A percentile compares a stretch with the other conserved stretches of the same genome.
phyloP scores from a whole-genome alignment of 2,888 invertebrate genomes.

The Lobophora halterata region DNA sequence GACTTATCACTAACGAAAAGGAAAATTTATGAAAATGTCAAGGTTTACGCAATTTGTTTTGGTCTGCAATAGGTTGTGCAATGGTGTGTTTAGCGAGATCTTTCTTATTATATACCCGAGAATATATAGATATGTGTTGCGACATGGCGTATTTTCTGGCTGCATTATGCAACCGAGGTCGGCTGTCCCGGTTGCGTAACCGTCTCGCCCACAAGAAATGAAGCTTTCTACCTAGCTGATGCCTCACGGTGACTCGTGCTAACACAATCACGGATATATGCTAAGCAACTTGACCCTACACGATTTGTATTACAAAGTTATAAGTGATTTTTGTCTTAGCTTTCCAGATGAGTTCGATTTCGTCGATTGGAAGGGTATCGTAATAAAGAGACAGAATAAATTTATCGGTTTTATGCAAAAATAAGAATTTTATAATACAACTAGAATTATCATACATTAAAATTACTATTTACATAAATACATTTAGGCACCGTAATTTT shows the following conservation, averaged over 20 bases:
- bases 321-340: too few relatives aligned
- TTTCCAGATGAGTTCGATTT: neutral
- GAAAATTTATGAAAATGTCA: conserved; percentile 56
- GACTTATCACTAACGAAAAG: conserved; percentile 35
- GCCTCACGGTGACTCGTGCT: conserved; percentile 47
- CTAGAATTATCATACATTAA: conserved; percentile 76
- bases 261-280: conserved; percentile 43
- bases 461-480: conserved; percentile 82
- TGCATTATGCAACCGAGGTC: conserved; percentile 73
- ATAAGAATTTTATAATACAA: conserved; percentile 74
- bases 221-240: conserved; percentile 64
- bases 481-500: conserved; percentile 82
- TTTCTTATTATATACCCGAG: conserved; percentile 69
- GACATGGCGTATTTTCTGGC: conserved; percentile 60
- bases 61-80: conserved; percentile 55
- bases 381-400: conserved; percentile 34
- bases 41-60: conserved; percentile 64
- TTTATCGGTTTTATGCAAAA: conserved; percentile 76
- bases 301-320: conserved; percentile 1
- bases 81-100: conserved; percentile 67
- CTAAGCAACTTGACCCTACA: conserved; percentile 31
- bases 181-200: conserved; percentile 60
- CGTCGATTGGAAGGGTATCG: conserved; percentile 11
- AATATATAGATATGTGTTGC: conserved; percentile 60
- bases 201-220: conserved; percentile 56